phyloP scores from a whole-genome alignment of 2,113 vertebrate genomes.

The Cochlearius cochlearius region DNA sequence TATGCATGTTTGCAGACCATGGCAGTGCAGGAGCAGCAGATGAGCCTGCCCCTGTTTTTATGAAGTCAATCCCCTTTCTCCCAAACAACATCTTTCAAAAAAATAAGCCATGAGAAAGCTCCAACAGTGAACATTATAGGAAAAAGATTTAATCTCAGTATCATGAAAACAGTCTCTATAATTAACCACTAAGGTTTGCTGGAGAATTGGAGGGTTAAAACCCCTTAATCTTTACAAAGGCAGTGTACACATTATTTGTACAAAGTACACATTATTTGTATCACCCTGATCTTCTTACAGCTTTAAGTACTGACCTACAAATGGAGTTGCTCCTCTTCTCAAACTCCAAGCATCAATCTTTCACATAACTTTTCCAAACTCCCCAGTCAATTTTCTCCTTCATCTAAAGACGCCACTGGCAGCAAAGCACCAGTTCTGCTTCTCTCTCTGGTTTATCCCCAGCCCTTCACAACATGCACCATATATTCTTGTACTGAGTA shows the following conservation, averaged over 20 bases:
- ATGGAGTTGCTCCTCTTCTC: not conserved
- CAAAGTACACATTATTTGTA: not conserved
- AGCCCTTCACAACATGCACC: not conserved
- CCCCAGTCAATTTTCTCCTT: not conserved
- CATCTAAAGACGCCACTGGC: not conserved
- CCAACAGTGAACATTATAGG: not conserved
- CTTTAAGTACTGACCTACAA: conserved; percentile 28
- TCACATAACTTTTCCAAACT: not conserved
- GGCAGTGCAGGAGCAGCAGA: not conserved
- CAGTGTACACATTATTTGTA: not conserved
- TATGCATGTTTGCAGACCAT: not conserved
- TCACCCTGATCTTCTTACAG: not conserved
- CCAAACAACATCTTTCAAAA: rapidly evolving
- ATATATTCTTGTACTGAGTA: not conserved
- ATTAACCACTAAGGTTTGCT: not conserved
- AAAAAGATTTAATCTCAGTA: not conserved
- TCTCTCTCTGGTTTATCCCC: not conserved
- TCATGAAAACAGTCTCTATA: not conserved
- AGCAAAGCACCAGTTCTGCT: not conserved
- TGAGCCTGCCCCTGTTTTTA: not conserved
- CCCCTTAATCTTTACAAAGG: not conserved
- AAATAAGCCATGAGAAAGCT: not conserved
- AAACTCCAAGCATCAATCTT: not conserved
- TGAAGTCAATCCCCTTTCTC: not conserved
- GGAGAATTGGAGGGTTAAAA: not conserved